Percentiles rank a stretch among this genome's conserved stretches.
These are phyloP conservation scores for Cyclargus thomasi DNA, from an alignment of 1,140 invertebrate genomes.

Conservation along the genomic window DNA sequence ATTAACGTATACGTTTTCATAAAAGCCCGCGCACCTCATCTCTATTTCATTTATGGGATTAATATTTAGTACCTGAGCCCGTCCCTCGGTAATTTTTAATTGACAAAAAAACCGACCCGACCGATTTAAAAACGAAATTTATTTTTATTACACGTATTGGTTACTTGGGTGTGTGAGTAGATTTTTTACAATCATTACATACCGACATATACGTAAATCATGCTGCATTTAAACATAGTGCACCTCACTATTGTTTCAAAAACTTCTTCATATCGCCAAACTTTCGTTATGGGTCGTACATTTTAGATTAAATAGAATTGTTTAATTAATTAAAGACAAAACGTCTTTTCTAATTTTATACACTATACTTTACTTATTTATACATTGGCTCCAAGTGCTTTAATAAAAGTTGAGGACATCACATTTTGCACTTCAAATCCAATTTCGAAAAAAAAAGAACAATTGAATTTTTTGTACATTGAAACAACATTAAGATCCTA, in stretches of 20 bases:
- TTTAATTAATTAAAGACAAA: too few species aligned
- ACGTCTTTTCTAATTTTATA: too few species aligned
- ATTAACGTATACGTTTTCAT: not conserved
- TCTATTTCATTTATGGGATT: slow-evolving; percentile 19
- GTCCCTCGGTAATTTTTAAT: slow-evolving; percentile 63
- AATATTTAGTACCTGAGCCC: slow-evolving; percentile 53
- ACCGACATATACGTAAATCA: not conserved
- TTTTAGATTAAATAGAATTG: not conserved
- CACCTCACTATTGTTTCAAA: not conserved
- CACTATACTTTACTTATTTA: too few species aligned
- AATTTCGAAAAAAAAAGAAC: not conserved
- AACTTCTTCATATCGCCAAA: not conserved
- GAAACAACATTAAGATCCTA: not conserved
- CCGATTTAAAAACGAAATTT: slow-evolving; percentile 60
- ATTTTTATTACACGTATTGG: slow-evolving; percentile 56
- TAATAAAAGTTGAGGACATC: not conserved
- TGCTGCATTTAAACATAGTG: not conserved
- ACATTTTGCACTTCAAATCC: not conserved
- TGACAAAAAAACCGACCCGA: slow-evolving; percentile 64
- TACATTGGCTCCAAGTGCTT: too few species aligned
- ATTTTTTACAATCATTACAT: slow-evolving; percentile 7
- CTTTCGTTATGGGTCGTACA: not conserved
- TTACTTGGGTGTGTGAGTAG: slow-evolving; percentile 38
- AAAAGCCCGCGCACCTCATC: not conserved
- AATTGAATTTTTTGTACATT: slow-evolving; percentile 3